These are phyloP conservation scores for Stenodema calcarata DNA, from an alignment of 2,888 invertebrate species.

Conservation along the genomic window DNA sequence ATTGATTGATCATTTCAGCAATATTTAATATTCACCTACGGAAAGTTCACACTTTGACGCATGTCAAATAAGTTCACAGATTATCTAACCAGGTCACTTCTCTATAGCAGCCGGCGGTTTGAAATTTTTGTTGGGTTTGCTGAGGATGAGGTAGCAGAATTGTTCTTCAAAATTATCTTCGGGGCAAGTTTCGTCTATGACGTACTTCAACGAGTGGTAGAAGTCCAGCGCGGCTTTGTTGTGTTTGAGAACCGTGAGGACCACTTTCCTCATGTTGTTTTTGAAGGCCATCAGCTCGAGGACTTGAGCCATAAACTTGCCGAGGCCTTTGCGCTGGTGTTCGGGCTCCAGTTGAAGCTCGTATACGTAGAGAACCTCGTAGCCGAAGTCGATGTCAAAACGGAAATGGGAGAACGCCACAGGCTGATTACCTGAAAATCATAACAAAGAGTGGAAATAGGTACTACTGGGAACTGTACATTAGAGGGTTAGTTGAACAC, in stretches of 20 bases:
- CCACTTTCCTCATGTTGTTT: slow-evolving; percentile 79
- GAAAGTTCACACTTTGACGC: background rate
- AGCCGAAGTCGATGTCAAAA: slow-evolving; percentile 81
- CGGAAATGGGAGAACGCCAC: slow-evolving; percentile 82
- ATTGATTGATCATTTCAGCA: no score
- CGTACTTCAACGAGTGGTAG: slow-evolving; percentile 73
- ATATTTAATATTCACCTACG: background rate
- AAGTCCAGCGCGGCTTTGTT: slow-evolving; percentile 76
- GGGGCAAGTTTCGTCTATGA: slow-evolving; percentile 70
- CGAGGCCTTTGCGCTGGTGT: slow-evolving; percentile 79
- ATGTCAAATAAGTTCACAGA: background rate
- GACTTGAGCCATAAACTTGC: slow-evolving; percentile 80
- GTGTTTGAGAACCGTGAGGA: slow-evolving; percentile 82
- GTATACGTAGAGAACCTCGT: slow-evolving; percentile 83
- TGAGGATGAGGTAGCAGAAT: slow-evolving; percentile 55
- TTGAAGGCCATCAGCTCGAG: slow-evolving; percentile 77
- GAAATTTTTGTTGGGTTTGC: slow-evolving; percentile 53
- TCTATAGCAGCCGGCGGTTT: background rate
- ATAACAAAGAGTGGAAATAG: no score
- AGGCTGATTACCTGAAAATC: slow-evolving; percentile 60
- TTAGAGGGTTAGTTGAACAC: no score
- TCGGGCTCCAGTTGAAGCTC: slow-evolving; percentile 81
- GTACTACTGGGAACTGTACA: no score
- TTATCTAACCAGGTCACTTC: background rate
- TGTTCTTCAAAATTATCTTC: slow-evolving; percentile 61